Evolutionary conservation across 2,797 vertebrate species (phyloP), one percentile per base, ranked within the genome.

Genomic region (Sebastes umbrosus): DNA sequence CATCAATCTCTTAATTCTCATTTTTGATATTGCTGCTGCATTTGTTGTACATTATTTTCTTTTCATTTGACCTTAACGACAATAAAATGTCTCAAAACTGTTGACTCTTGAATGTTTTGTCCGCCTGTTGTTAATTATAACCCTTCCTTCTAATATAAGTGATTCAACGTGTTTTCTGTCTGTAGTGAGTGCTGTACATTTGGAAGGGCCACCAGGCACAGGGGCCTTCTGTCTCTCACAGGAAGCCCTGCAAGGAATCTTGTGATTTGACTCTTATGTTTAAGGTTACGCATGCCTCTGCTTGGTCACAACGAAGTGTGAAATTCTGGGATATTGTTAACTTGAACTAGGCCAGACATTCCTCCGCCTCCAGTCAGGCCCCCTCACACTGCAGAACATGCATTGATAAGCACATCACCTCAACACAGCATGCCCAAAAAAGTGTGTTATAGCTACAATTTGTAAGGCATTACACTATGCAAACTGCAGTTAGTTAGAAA

Each of bases 301-400:
- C 72, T 80, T 67, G 76, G 69, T 90, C 76, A 87, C 86, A 87
- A 87, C 57, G 0, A 86, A 87, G 84, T 93, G 84, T 88, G 84
- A 94, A 91, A 92, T 91, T 92, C 83, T 84, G 71, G 29, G 57
- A 86, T 90, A 88, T 82, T 88, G 88, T 92, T 87, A 83, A 91
- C 84, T 82, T 90, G 88, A 93, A 92, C 91, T 76, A 84, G 80
- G 73, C 69, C 82, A 90, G 81, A 83, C 71, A 86, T 86, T 88
- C 80, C 74, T 75, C n/a, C 12, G n/a, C 25, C 77, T 77, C 63
- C 71, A 73, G 80, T 80, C 76, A 69, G 68, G 55, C 52, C 18
- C 22, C 29, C 25, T 57, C 8, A 20, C 68, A 24, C 52, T 52
- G 39, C 36, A 55, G 24, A 59, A 18, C 22, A 65, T 54, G 31